Base-by-base conservation (phyloP, 2,797 vertebrate species). In the Epinephelus awoara region DNA sequence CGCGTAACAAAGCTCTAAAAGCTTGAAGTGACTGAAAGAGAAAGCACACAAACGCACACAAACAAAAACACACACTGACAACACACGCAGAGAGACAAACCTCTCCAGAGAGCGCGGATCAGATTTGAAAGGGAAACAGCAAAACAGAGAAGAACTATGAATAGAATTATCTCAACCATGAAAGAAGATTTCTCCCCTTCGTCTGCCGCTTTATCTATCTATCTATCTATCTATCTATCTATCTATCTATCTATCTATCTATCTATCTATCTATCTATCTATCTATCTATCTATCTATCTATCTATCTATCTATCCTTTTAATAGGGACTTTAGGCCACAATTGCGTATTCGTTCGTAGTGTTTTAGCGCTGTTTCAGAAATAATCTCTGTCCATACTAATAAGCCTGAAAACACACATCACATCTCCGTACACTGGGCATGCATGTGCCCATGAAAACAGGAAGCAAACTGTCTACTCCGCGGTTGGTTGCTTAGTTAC, bases 121-220 rank as follows among this genome's bases (percentile, higher is more conserved):
- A 67, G 14, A 67, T 67, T 11, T 73, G 57, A 67, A 74, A 67
- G 70, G 42, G 59, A 80, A 81, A 76, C 55, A 51, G 51, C 9
- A 72, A 62, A 79, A 72, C 49, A 68, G 49, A 80, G 55, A 65
- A 55, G 14, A 57, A 72, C 78, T 82, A 74, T 71, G 64, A 85
- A 85, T 77, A 85, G 61, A 51, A 70, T 70, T 9, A 77, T 75
- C 38, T 65, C 57, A 42, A 11, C 51, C 46, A 42, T 46, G 9
- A 75, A 77, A 79, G 19, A 51, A n/a, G 38, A 76, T 82, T 65
- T 80, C 40, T 69, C 11, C 69, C 12, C 34, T 52, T 19, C 1
- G 0, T 21, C 64, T 69, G 23, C 17, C 8, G 1, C 18, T 40
- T 40, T 23, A n/a, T 52, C 19, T 51, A 21, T 74, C 34, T 49